Conservation (phyloP, 2,113 vertebrate species). For the Phyllostomus hastatus region DNA sequence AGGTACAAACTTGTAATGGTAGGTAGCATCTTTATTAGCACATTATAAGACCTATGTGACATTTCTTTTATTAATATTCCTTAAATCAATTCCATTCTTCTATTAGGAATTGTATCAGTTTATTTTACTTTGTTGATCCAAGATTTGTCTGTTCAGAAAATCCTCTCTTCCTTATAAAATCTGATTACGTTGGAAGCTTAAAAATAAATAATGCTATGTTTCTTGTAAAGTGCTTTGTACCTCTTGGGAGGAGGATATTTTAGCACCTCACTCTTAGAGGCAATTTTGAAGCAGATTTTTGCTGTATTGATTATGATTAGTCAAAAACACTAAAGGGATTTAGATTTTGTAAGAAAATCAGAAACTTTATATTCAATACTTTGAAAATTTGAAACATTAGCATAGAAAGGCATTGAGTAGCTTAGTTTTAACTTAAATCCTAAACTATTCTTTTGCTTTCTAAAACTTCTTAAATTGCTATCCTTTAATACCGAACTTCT, state of each 20-base stretch:
- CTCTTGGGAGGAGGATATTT: not conserved
- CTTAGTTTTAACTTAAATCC: not conserved
- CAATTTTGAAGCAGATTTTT: slow-evolving; percentile 7
- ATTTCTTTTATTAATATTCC: not conserved
- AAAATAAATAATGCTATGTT: not conserved
- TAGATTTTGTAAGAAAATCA: not conserved
- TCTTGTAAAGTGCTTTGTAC: not conserved
- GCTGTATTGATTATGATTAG: not conserved
- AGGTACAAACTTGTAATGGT: not conserved
- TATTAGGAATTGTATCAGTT: not conserved
- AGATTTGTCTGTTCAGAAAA: not conserved
- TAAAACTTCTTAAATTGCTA: not conserved
- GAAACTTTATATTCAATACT: not conserved
- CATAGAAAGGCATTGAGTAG: not conserved
- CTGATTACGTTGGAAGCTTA: not conserved
- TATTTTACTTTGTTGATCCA: slow-evolving; percentile 60
- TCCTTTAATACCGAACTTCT: not conserved
- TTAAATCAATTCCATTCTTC: not conserved
- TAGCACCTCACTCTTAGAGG: not conserved
- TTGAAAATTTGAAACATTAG: not conserved
- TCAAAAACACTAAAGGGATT: not conserved
- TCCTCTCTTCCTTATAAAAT: not conserved
- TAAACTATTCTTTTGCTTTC: not conserved
- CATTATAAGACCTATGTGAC: not conserved
- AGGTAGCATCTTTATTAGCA: not conserved